Evolutionary conservation across 2,888 invertebrate genomes (phyloP).

Genomic region (Lepidochitona cinerea): DNA sequence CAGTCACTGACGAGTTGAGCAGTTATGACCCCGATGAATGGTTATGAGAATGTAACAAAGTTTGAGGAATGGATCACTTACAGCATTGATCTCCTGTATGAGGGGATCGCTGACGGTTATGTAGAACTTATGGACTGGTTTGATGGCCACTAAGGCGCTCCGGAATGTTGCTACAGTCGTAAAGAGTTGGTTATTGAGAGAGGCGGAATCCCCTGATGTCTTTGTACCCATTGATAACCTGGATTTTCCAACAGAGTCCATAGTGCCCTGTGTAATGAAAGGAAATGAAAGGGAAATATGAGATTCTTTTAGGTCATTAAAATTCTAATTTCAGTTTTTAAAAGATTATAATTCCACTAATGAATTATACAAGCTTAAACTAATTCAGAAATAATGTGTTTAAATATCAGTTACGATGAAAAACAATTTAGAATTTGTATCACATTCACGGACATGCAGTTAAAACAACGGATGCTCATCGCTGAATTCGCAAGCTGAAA

Average conservation of each 20-base stretch:
- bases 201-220: not conserved
- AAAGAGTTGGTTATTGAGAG: slow-evolving; percentile 7
- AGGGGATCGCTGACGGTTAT: slow-evolving; percentile 24
- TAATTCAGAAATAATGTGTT: not conserved
- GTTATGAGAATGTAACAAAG: no score
- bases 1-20: no score
- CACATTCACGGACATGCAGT: no score
- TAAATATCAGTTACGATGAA: not conserved
- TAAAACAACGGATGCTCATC: no score
- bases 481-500: no score
- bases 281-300: not conserved
- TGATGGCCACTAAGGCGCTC: slow-evolving; percentile 30
- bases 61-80: no score
- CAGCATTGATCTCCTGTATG: slow-evolving; percentile 30
- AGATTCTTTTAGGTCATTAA: no score
- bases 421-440: no score
- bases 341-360: no score
- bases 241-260: not conserved
- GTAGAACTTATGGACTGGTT: slow-evolving; percentile 20
- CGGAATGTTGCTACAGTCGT: slow-evolving; percentile 20
- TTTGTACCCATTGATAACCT: not conserved
- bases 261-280: not conserved
- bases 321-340: no score
- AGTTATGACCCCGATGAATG: no score
- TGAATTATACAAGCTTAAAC: no score